Base-by-base conservation (phyloP, 2,888 invertebrate genomes). In the Drosophila nigritarsus region DNA sequence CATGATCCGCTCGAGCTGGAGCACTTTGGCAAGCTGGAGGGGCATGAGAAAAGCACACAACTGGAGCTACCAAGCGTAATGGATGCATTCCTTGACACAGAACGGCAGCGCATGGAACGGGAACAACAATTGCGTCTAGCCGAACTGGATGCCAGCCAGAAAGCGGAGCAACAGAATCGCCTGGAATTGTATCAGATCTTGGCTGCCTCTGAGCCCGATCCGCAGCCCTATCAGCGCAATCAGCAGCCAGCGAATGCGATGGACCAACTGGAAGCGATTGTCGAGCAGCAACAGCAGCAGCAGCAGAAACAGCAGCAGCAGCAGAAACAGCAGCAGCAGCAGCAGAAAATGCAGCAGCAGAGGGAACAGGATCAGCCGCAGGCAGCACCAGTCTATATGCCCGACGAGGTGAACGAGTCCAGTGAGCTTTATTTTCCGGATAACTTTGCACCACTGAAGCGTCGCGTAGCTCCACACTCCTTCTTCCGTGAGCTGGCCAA, bases 141-240 rank as follows among this genome's bases (percentile, higher is more conserved):
- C 4, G 87, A 90, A 40, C 75, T 90, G 60, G 80, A 88, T 18
- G 82, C 79, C 36, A 90, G 86, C 24, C 85, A 86, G 9, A 86
- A 89, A 15, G 87, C 84, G 34, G 91, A 90, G 30, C 81, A 91
- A 58, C 86, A 86, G 36, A 91, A 92, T 69, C 91, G 90, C 3
- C 73, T 91, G 59, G 92, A 93, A 72, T 84, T 93, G 42, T 90
- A 91, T 68, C 91, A 92, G 61, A 92, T 93, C 70, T 78, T 93
- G 65, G 91, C 91, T 32, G 91, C 73, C n/a, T 91, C 92, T 0
- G 91, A 91, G 65, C 91, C 92, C n/a, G 92, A 91, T 84, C 92
- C 91, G 1, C 89, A 91, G 65, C 91, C 92, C 0, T 92, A 80
- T 56, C 87, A 91, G 54, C 86, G 92, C n/a, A 90, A 89, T 24